phyloP scores from a whole-genome alignment of 2,113 vertebrate species.

The Phyllostomus discolor region DNA sequence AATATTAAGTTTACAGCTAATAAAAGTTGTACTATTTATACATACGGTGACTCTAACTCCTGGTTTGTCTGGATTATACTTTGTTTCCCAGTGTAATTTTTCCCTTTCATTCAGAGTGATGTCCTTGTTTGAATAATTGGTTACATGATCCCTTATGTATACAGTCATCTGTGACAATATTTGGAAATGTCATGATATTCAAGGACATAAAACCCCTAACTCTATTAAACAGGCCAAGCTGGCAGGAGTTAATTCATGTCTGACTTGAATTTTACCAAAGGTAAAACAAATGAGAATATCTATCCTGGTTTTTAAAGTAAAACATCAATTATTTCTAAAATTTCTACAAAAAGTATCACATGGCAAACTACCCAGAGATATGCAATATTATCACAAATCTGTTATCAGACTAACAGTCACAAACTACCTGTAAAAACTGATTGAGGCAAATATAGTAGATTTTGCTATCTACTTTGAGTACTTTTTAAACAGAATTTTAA shows the following conservation, averaged over 20 bases:
- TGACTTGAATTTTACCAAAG: slow-evolving; percentile 39
- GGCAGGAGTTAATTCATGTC: background rate
- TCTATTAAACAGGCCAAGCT: background rate
- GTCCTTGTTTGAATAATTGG: background rate
- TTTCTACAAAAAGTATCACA: background rate
- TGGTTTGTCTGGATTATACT: background rate
- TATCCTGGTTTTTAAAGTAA: background rate
- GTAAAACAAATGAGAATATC: slow-evolving; percentile 9
- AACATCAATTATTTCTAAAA: background rate
- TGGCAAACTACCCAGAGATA: background rate
- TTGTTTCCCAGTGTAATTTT: background rate
- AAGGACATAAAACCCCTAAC: background rate
- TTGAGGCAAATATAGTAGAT: background rate
- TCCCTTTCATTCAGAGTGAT: background rate
- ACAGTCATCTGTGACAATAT: background rate
- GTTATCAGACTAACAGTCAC: background rate
- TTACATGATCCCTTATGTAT: background rate
- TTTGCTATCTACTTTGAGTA: background rate
- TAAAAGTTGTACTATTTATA: background rate
- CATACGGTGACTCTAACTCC: background rate
- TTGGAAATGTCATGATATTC: background rate
- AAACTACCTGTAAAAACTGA: background rate
- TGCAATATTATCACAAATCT: background rate
- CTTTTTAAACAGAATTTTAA: background rate
- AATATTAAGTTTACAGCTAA: background rate